phyloP scores from a whole-genome alignment of 2,888 invertebrate genomes.

The Eristalinus sepulchralis region DNA sequence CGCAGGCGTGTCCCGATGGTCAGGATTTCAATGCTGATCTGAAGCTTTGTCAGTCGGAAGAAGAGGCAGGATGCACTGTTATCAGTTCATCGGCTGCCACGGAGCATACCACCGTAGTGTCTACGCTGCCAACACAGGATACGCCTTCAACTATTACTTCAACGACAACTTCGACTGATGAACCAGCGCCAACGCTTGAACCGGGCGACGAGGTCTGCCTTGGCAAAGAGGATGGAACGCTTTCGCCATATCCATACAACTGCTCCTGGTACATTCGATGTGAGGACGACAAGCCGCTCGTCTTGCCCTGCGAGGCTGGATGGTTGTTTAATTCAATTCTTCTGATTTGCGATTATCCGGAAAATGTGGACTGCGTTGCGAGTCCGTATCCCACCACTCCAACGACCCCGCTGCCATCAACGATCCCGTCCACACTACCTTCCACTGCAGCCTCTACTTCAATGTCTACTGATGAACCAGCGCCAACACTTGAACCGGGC shows the following conservation, averaged over 20 bases:
- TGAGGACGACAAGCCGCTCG: conserved; percentile 72
- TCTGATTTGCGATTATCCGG: conserved; percentile 73
- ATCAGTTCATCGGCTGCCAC: too few relatives aligned
- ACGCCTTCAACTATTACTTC: conserved; percentile 32
- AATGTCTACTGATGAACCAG: conserved; percentile 21
- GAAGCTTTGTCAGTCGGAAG: conserved; percentile 73
- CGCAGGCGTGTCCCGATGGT: conserved; percentile 83
- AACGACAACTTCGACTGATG: conserved; percentile 14
- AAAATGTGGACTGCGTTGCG: conserved; percentile 69
- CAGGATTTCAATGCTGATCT: conserved; percentile 79
- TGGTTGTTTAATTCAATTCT: conserved; percentile 73
- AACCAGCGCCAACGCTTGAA: conserved; percentile 8
- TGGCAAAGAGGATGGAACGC: conserved; percentile 17
- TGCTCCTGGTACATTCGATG: conserved; percentile 76
- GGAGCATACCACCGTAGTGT: too few relatives aligned
- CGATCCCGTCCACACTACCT: conserved; percentile 29
- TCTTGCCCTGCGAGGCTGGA: conserved; percentile 73
- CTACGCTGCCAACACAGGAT: too few relatives aligned
- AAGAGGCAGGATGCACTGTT: conserved; percentile 73
- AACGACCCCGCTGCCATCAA: neutral
- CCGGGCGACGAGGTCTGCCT: conserved; percentile 56
- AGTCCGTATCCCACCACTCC: conserved; percentile 3
- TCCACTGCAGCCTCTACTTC: conserved; percentile 35
- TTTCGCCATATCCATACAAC: conserved; percentile 73
- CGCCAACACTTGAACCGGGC: neutral